Evolutionary conservation across 2,113 vertebrate species (phyloP), one percentile per base, ranked within the genome.

Genomic region (Coracopsis vasa): DNA sequence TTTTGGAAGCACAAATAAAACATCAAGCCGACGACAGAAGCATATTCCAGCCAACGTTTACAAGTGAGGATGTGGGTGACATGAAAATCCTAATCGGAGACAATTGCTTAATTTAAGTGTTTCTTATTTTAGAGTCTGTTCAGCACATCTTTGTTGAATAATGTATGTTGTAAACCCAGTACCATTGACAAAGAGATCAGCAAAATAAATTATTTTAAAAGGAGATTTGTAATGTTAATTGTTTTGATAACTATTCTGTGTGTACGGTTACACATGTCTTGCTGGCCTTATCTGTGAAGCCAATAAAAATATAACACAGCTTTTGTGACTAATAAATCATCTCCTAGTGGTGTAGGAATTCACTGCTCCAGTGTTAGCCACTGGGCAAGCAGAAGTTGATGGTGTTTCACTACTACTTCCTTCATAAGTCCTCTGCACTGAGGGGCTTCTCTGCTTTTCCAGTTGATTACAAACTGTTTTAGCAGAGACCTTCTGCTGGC

Each of bases 141-240:
- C 96, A 96, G 94, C 97, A 97, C 96, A 95, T 96, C 94, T 98
- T 95, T 95, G 98, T 97, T 98, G 96, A 98, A 97, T 98, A 97
- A 97, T 97, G 97, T 98, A 98, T 98, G 97, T 97, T 98, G 93
- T 98, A 95, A 98, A 92, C 95, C 95, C 90, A 96, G 97, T 94
- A 98, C 71, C 97, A 95, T 98, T 97, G 81, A 80, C 97, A 97
- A 97, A 96, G 66, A 97, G 92, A 98, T 85, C 41, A 31, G 96
- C 97, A 75, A 98, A 98, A 98, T 98, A 98, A 98, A 98, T 98
- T 98, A 98, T 98, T 98, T 98, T 98, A 98, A 98, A 98, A 98
- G 87, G 97, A 98, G 86, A 78, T 96, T 98, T 97, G 94, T 92
- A 95, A 75, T 84, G 84, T 96, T 96, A 97, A 94, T 97, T 87